Evolutionary conservation across 2,113 vertebrate species (phyloP).

Genomic region (Saimiri boliviensis): DNA sequence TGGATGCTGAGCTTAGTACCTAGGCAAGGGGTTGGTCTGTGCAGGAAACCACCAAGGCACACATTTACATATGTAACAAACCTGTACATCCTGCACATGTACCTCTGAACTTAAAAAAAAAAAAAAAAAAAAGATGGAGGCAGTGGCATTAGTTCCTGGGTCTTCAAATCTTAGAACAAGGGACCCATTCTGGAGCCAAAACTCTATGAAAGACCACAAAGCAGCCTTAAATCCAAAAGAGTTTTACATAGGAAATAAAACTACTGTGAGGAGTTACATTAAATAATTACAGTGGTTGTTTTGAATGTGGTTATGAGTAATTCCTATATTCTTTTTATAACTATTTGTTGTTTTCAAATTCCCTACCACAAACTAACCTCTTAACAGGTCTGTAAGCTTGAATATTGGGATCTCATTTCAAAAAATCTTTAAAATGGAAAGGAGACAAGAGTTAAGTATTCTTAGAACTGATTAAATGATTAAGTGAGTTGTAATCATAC

Average conservation of each 20-base stretch:
- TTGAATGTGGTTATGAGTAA: neutral
- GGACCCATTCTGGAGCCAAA: neutral
- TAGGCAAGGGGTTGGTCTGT: too few species aligned
- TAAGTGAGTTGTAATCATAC: neutral
- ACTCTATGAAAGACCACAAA: neutral
- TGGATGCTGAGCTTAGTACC: too few species aligned
- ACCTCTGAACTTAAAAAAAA: too few species aligned
- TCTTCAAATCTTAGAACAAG: neutral
- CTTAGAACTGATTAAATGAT: neutral
- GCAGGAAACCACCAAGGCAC: too few species aligned
- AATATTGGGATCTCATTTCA: neutral
- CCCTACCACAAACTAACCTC: neutral
- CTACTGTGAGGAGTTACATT: neutral
- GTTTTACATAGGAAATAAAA: neutral
- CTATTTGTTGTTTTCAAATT: neutral
- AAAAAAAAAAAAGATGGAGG: neutral
- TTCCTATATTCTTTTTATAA: neutral
- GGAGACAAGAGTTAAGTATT: neutral
- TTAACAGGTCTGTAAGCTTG: neutral
- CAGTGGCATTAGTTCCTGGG: neutral
- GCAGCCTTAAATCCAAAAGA: neutral
- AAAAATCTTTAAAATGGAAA: neutral
- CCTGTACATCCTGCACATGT: too few species aligned
- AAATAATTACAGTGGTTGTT: neutral
- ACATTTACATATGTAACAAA: too few species aligned